These are phyloP conservation scores for Chloroceryle amazona DNA, from an alignment of 2,797 vertebrate genomes.

Conservation along the genomic window DNA sequence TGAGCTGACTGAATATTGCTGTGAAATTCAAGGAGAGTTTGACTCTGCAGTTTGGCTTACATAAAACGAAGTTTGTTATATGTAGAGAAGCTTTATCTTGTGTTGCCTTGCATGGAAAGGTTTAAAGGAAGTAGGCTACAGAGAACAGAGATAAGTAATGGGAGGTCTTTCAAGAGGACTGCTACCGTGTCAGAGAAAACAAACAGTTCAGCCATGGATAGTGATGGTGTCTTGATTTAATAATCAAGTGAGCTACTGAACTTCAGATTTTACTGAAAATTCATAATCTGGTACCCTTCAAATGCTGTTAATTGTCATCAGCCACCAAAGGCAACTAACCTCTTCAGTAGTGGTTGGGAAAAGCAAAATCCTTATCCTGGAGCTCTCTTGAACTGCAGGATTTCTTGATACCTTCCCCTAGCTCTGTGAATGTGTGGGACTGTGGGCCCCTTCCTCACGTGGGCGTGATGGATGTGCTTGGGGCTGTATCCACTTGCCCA, in stretches of 20 bases:
- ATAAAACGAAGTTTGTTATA: neutral
- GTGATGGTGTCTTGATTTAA: neutral
- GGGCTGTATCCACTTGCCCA: rapidly evolving
- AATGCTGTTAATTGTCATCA: neutral
- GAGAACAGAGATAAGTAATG: neutral
- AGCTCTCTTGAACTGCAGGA: neutral
- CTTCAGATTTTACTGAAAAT: neutral
- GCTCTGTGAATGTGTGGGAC: neutral
- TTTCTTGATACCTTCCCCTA: neutral
- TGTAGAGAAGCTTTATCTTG: neutral
- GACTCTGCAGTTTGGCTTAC: too few relatives aligned
- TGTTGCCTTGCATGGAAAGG: neutral
- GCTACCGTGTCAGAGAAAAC: neutral
- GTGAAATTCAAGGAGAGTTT: neutral
- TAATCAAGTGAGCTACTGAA: neutral
- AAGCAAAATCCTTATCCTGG: neutral
- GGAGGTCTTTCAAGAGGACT: neutral
- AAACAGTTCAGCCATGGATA: neutral
- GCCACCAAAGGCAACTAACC: neutral
- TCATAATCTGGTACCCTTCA: neutral
- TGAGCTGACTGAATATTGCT: neutral
- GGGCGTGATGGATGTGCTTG: neutral
- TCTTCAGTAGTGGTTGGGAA: neutral
- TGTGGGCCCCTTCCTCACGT: neutral
- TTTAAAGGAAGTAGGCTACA: neutral